phyloP scores from a whole-genome alignment of 2,113 vertebrate species.

The Actenoides hombroni region DNA sequence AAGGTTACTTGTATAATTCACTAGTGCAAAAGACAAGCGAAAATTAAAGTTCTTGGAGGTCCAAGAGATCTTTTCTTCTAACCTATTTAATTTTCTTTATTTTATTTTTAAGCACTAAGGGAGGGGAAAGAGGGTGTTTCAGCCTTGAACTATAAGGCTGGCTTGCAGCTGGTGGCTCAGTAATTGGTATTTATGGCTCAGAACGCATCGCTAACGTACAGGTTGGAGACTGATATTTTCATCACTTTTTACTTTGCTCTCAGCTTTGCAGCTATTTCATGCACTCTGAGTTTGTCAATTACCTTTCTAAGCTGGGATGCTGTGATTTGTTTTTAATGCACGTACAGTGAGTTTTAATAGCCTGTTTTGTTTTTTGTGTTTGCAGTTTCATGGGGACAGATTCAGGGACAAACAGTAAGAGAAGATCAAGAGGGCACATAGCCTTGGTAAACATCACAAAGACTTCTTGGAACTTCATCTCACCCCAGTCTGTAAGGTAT shows the following conservation, averaged over 20 bases:
- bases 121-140: neutral
- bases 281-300: constrained; percentile 43
- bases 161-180: neutral
- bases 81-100: neutral
- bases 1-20: neutral
- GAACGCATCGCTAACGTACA: neutral
- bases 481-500: neutral
- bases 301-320: neutral
- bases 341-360: neutral
- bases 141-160: neutral
- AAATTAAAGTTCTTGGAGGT: neutral
- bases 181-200: constrained; percentile 34
- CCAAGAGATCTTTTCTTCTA: neutral
- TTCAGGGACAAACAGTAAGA: neutral
- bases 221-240: constrained; percentile 8
- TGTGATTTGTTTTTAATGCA: constrained; percentile 15
- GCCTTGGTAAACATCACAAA: neutral
- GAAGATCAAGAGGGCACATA: neutral
- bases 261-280: constrained; percentile 25
- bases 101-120: neutral
- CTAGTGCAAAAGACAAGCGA: neutral
- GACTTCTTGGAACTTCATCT: neutral
- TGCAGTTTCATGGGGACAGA: neutral
- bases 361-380: neutral
- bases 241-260: neutral